Conservation (phyloP, 2,888 invertebrate species). For the Orchesellides sinensis region DNA sequence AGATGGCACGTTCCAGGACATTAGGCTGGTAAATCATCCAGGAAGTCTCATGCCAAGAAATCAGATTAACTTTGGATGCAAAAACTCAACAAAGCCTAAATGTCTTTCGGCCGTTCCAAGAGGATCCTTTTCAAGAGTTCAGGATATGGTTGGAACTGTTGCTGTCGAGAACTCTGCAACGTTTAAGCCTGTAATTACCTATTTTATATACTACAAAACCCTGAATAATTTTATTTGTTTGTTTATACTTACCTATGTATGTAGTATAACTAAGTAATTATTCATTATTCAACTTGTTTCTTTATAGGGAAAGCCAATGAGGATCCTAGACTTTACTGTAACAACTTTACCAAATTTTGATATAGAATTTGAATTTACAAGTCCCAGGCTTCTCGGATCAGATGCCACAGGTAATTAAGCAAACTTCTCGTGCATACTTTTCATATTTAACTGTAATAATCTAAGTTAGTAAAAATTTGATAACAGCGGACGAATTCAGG, state of each 20-base stretch:
- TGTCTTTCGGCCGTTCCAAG: conserved; percentile 49
- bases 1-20: conserved; percentile 30
- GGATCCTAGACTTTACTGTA: conserved; percentile 63
- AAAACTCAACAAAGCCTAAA: conserved; percentile 45
- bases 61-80: conserved; percentile 62
- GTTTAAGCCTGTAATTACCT: conserved; percentile 44
- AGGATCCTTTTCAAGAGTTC: conserved; percentile 48
- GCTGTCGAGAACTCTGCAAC: conserved; percentile 55
- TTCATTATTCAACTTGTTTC: neutral
- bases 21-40: conserved; percentile 46
- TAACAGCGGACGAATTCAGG: conserved; percentile 49
- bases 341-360: conserved; percentile 37
- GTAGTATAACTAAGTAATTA: neutral
- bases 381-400: conserved; percentile 64
- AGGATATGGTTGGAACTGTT: conserved; percentile 45
- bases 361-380: conserved; percentile 63
- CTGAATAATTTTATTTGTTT: no score
- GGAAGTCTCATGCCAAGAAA: conserved; percentile 50
- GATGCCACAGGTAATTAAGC: conserved; percentile 41
- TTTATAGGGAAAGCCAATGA: conserved; percentile 61
- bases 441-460: neutral
- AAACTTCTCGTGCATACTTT: neutral
- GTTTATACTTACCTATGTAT: neutral
- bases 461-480: neutral
- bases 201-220: neutral